A percentile compares a stretch with the other conserved stretches of the same genome.
Evolutionary conservation across 2,113 vertebrate species (phyloP).

Genomic region (Antidorcas marsupialis): DNA sequence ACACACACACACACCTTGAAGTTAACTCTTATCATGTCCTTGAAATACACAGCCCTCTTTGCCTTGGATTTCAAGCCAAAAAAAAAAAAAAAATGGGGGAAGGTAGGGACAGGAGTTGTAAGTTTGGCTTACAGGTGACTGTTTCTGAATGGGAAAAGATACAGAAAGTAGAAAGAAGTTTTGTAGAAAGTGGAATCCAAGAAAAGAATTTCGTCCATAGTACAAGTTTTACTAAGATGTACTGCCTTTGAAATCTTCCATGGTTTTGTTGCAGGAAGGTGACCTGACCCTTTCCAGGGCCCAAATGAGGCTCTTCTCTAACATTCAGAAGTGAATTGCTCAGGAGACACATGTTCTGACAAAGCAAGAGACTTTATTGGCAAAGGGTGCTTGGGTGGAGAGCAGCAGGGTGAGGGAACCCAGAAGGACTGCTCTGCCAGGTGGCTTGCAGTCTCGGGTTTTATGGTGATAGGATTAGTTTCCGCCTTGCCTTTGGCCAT

Average conservation of each 20-base stretch:
- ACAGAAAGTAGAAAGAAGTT: neutral
- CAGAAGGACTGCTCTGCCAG: neutral
- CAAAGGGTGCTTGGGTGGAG: neutral
- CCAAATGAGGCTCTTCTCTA: neutral
- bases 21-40: neutral
- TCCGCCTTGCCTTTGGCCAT: fast-evolving
- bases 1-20: neutral
- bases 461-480: neutral
- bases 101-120: neutral
- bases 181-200: neutral
- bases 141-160: neutral
- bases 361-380: neutral
- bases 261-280: neutral
- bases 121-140: neutral
- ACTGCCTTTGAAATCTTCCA: neutral
- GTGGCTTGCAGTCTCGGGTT: fast-evolving
- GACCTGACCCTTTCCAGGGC: neutral
- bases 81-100: neutral
- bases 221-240: neutral
- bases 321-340: neutral
- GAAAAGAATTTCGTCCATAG: neutral
- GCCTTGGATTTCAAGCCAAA: neutral
- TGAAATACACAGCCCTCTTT: neutral
- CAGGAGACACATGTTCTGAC: fast-evolving
- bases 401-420: neutral